Evolutionary conservation across 1,140 invertebrate species (phyloP).

Genomic region (Hycleus cichorii): DNA sequence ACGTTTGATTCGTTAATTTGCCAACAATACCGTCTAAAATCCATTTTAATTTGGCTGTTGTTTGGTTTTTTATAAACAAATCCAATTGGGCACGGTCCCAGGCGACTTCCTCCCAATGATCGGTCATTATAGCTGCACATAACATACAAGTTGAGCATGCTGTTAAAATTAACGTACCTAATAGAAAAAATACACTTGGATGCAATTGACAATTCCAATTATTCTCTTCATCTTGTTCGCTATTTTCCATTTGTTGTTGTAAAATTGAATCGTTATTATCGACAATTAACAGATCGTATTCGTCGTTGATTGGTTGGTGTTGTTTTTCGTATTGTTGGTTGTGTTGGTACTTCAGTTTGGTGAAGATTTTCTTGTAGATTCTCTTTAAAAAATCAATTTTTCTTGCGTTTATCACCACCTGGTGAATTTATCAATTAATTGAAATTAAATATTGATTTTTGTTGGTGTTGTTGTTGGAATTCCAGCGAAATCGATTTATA

Average conservation of each 20-base stretch:
- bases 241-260: slow-evolving; percentile 20
- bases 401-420: neutral
- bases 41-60: slow-evolving; percentile 52
- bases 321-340: too few species aligned
- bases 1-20: slow-evolving; percentile 36
- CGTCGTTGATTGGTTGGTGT: neutral
- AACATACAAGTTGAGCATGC: slow-evolving; percentile 65
- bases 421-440: too few species aligned
- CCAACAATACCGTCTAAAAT: slow-evolving; percentile 57
- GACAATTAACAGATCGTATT: slow-evolving; percentile 39
- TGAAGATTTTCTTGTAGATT: slow-evolving; percentile 8
- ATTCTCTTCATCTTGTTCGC: slow-evolving; percentile 40
- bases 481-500: too few species aligned
- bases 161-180: slow-evolving; percentile 44
- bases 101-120: slow-evolving; percentile 75
- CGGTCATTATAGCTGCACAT: slow-evolving; percentile 73
- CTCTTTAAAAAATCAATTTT: neutral
- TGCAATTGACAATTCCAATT: slow-evolving; percentile 40
- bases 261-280: slow-evolving; percentile 29
- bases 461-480: too few species aligned
- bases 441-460: too few species aligned
- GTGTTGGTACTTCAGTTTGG: slow-evolving; percentile 32
- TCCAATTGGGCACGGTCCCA: slow-evolving; percentile 57
- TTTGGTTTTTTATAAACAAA: slow-evolving; percentile 30
- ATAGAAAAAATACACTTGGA: slow-evolving; percentile 35